Base-by-base conservation (phyloP, 35 echinoderm and acorn worm genomes). In the Holothuria glaberrima region DNA sequence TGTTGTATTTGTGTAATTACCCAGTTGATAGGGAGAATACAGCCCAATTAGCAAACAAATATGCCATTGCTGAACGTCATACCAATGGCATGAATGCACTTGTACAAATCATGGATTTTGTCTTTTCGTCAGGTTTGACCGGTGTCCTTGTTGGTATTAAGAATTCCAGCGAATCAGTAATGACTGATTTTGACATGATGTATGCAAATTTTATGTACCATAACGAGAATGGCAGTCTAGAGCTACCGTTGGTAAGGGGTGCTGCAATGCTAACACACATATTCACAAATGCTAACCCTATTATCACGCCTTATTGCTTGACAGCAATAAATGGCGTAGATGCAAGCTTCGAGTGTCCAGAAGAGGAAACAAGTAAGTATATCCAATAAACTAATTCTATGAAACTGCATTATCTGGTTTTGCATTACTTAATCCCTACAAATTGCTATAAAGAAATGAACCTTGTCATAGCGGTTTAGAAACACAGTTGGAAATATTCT, bases 181-280 rank as follows among this genome's bases (percentile, higher is more conserved):
- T 97, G 89, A 91, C 89, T 18, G 92, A 94, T 50, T 97, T 97
- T 89, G 95, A 89, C 22, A 91, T 93, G 21, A 94, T 94, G 86
- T 97, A 94, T 82, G 95, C 95, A 36, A 89, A 97, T 61, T 97
- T 97, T 78, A 45, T 89, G 48, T 94, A 91, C 65, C 66, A n/a
- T 0, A 68, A 88, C 12, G 34, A 83, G 12, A 14, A 86, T 34
- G 89, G 92, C 62, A 92, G 95, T 27, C 86, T 94, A 86, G 95
- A 97, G 86, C 63, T 94, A 18, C 95, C 95, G 21, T 68, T 97
- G 6, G 95, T 97, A 9, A 83, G 95, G 30, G 95, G 95, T 14
- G 30, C 73, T 13, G 82, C 92, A 22, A 88, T 97, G 89, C 36
- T 94, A 2, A 94, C 95, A 1, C 95, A 97, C 56, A 83, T 94